Evolutionary conservation across 2,797 vertebrate genomes (phyloP).

Genomic region (Coilia nasus): DNA sequence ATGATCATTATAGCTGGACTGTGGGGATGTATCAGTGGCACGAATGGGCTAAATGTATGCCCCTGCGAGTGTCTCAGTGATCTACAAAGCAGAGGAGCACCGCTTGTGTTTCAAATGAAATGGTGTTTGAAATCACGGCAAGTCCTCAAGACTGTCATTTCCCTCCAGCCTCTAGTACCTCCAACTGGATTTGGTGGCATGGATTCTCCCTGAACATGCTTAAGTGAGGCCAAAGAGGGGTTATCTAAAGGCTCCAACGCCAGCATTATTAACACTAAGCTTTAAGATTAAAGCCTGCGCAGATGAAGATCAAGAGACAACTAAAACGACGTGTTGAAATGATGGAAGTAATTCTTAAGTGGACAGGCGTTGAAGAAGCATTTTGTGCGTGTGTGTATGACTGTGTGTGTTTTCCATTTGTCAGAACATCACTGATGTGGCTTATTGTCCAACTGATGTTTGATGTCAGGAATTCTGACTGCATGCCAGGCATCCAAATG

Average conservation of each 20-base stretch:
- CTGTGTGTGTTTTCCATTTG: neutral
- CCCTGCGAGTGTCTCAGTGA: conserved; percentile 11
- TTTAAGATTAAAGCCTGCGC: neutral
- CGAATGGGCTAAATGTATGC: conserved; percentile 10
- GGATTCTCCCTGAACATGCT: conserved; percentile 7
- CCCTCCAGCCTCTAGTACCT: neutral
- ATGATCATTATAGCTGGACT: conserved; percentile 20
- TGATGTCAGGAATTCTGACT: conserved; percentile 23
- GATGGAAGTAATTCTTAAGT: neutral
- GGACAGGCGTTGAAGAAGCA: conserved; percentile 19
- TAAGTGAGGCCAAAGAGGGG: neutral
- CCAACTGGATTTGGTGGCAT: neutral
- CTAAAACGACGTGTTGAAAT: conserved; percentile 2
- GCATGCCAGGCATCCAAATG: conserved; percentile 26
- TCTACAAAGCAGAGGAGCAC: conserved; percentile 20
- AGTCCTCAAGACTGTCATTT: conserved; percentile 22
- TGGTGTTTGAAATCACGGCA: conserved; percentile 21
- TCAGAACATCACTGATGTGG: conserved; percentile 16
- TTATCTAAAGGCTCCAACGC: conserved; percentile 8
- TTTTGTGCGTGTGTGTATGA: neutral
- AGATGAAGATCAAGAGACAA: conserved; percentile 17
- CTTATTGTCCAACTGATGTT: conserved; percentile 25
- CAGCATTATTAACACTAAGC: conserved; percentile 20
- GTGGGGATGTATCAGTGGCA: neutral
- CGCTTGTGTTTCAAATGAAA: conserved; percentile 21